phyloP scores from a whole-genome alignment of 1,140 invertebrate species.

The Temnothorax nylanderi region DNA sequence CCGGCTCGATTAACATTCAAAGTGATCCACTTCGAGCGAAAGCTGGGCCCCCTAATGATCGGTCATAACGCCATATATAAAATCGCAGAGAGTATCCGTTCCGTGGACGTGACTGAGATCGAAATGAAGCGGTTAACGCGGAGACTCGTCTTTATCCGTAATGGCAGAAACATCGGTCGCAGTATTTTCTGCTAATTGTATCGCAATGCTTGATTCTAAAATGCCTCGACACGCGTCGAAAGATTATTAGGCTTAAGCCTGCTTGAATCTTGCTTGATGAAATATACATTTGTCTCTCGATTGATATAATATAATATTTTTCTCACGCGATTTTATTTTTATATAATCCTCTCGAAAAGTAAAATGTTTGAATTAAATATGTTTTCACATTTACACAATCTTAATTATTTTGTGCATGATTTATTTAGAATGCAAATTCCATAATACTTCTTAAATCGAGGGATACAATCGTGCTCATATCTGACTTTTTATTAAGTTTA shows the following conservation, averaged over 20 bases:
- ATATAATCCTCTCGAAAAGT: neutral
- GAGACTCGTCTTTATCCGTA: slow-evolving; percentile 4
- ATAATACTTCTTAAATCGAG: neutral
- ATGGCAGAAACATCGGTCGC: neutral
- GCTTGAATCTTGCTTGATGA: neutral
- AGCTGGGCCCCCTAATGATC: slow-evolving; percentile 63
- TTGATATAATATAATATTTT: neutral
- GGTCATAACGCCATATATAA: slow-evolving; percentile 66
- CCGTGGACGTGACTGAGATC: slow-evolving; percentile 66
- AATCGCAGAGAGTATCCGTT: slow-evolving; percentile 38
- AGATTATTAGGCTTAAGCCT: neutral
- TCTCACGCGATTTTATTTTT: neutral
- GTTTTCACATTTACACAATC: neutral
- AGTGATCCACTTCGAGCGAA: slow-evolving; percentile 66
- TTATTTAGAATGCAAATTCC: neutral
- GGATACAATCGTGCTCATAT: neutral
- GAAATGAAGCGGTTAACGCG: slow-evolving; percentile 52
- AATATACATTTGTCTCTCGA: neutral
- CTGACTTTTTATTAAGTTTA: slow-evolving; percentile 25
- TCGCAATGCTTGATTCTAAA: neutral
- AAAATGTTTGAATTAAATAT: neutral
- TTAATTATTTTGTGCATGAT: neutral
- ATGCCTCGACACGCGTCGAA: neutral
- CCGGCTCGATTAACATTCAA: slow-evolving; percentile 70
- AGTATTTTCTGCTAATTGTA: slow-evolving; percentile 20